A percentile compares a stretch with the other conserved stretches of the same genome.
These are phyloP conservation scores for Picus viridis DNA, from an alignment of 2,797 vertebrate genomes.

Conservation along the genomic window DNA sequence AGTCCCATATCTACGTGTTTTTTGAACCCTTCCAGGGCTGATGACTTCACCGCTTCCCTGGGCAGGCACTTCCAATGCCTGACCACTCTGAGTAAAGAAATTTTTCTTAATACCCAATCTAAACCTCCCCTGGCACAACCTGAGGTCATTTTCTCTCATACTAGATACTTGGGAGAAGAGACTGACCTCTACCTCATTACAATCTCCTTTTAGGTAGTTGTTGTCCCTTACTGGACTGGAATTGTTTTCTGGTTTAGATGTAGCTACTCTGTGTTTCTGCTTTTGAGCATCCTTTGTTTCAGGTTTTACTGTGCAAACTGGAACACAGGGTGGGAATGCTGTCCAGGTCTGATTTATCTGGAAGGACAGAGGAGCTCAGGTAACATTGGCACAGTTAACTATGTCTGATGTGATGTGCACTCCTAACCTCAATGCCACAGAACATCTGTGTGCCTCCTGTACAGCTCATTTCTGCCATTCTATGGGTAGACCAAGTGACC, in stretches of 20 bases:
- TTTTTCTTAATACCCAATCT: too few species aligned
- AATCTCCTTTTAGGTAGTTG: background rate
- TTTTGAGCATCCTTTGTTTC: background rate
- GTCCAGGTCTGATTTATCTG: background rate
- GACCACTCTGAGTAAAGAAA: too few species aligned
- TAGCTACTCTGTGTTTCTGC: background rate
- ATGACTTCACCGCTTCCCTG: too few species aligned
- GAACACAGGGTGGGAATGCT: background rate
- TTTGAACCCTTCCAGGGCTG: too few species aligned
- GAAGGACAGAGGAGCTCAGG: background rate
- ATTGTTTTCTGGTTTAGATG: background rate
- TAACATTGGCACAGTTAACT: background rate
- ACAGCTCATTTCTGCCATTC: background rate
- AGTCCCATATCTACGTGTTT: too few species aligned
- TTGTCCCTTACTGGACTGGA: background rate
- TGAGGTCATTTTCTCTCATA: too few species aligned
- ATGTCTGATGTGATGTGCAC: background rate
- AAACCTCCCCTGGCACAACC: too few species aligned
- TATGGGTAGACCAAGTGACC: background rate
- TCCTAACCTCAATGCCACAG: background rate
- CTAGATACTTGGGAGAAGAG: too few species aligned
- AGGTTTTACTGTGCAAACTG: background rate
- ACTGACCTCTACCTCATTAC: too few species aligned
- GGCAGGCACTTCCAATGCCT: too few species aligned
- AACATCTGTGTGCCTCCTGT: accelerated